Evolutionary conservation across 2,888 invertebrate species (phyloP).

Genomic region (Gonocerus acuteangulatus): DNA sequence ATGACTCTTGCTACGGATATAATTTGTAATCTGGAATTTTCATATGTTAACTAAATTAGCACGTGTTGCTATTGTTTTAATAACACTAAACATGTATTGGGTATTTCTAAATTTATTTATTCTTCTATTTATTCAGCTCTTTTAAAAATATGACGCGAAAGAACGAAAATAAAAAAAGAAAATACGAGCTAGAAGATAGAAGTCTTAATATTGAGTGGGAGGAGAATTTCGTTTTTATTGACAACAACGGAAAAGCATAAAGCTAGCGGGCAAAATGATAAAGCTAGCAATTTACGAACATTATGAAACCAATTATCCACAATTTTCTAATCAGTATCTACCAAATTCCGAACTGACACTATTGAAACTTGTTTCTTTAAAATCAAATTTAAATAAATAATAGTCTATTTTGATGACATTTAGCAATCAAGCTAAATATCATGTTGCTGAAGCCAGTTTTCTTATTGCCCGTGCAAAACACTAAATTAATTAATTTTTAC

Average conservation of each 20-base stretch:
- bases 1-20: no score
- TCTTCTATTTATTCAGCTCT: neutral
- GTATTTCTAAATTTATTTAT: neutral
- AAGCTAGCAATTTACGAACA: constrained; percentile 2
- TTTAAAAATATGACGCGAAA: neutral
- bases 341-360: constrained; percentile 2
- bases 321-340: neutral
- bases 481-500: neutral
- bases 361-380: no score
- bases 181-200: no score
- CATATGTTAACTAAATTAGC: no score
- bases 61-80: neutral
- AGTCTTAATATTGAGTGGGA: no score
- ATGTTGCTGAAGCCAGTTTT: neutral
- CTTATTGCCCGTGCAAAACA: neutral
- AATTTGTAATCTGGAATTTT: no score
- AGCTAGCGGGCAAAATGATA: neutral
- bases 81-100: neutral
- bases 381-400: neutral
- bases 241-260: neutral
- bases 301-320: neutral
- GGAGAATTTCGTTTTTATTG: no score
- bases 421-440: neutral
- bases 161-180: neutral
- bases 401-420: neutral